Conservation (phyloP, 2,888 invertebrate species). For the Cacoxenus indagator region DNA sequence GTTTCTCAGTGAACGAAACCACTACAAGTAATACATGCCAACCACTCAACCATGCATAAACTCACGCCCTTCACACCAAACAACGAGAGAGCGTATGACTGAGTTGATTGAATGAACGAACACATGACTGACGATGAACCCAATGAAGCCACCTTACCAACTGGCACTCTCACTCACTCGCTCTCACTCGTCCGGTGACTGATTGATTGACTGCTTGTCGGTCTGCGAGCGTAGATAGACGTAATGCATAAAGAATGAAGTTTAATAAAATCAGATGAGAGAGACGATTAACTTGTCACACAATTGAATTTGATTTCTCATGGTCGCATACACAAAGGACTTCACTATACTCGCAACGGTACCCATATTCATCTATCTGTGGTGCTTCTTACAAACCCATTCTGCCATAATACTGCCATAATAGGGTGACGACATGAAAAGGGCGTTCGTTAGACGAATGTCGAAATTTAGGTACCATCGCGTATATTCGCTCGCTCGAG, state of each 20-base stretch:
- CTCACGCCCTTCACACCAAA: conserved; percentile 16
- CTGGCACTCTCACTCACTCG: conserved; percentile 18
- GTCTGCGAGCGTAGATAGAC: conserved; percentile 41
- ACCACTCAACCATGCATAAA: neutral
- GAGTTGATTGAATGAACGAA: neutral
- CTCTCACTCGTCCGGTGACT: conserved; percentile 31
- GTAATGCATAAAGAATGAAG: conserved; percentile 64
- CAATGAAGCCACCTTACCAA: conserved; percentile 44
- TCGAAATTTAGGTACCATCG: too few relatives aligned
- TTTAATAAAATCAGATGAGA: conserved; percentile 63
- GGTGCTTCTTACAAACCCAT: too few relatives aligned
- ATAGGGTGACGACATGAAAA: too few relatives aligned
- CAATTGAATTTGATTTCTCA: conserved; percentile 69
- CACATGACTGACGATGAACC: conserved; percentile 24
- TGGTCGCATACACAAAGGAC: conserved; percentile 38
- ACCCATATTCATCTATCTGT: too few relatives aligned
- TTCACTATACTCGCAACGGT: too few relatives aligned
- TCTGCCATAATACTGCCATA: too few relatives aligned
- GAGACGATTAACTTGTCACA: conserved; percentile 68
- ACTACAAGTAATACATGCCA: too few relatives aligned
- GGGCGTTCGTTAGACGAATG: too few relatives aligned
- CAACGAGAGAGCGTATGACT: conserved; percentile 1
- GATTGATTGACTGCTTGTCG: conserved; percentile 43
- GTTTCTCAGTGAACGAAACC: too few relatives aligned
- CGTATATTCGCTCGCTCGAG: too few relatives aligned